phyloP scores from a whole-genome alignment of 2,797 vertebrate genomes.

The Clarias pachynema region DNA sequence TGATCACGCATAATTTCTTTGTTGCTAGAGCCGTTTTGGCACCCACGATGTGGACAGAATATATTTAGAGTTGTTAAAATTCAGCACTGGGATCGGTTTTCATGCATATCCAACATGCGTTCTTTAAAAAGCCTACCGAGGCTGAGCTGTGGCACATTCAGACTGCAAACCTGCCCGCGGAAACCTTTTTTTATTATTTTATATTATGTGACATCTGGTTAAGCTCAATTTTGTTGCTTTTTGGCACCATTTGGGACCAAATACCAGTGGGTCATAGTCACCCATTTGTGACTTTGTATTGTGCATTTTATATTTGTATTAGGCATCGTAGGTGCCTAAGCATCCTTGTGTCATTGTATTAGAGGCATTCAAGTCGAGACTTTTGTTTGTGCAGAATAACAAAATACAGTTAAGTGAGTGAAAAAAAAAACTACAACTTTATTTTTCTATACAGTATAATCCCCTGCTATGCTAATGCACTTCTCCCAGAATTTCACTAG shows the following conservation, averaged over 20 bases:
- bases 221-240: not conserved
- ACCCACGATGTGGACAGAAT: conserved; percentile 19
- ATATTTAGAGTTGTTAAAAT: conserved; percentile 15
- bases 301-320: not conserved
- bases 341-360: not conserved
- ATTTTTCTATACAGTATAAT: too few relatives aligned
- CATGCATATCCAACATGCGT: conserved; percentile 37
- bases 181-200: conserved; percentile 8
- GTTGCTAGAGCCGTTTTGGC: conserved; percentile 2
- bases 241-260: not conserved
- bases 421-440: too few relatives aligned
- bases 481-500: too few relatives aligned
- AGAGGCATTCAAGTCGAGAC: too few relatives aligned
- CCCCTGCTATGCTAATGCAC: too few relatives aligned
- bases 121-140: conserved; percentile 17
- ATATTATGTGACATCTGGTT: conserved; percentile 13
- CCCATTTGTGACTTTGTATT: not conserved
- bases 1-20: not conserved
- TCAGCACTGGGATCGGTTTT: conserved; percentile 20
- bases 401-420: too few relatives aligned
- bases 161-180: not conserved
- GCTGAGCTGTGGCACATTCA: conserved; percentile 2
- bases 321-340: not conserved
- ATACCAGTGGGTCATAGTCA: not conserved
- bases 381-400: too few relatives aligned